phyloP scores from a whole-genome alignment of 2,888 invertebrate genomes.

The Eueremaeus valkanovi region DNA sequence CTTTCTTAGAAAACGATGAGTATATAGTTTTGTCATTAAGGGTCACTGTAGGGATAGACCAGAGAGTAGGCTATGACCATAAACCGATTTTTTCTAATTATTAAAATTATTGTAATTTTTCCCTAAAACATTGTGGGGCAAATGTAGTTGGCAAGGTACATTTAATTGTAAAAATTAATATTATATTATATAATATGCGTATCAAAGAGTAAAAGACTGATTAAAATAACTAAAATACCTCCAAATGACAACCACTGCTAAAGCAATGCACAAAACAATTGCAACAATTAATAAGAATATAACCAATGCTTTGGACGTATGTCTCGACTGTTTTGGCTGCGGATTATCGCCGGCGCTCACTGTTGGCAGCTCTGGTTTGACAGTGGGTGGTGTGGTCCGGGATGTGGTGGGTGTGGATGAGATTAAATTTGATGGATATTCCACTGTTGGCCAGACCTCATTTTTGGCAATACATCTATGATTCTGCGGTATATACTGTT shows the following conservation, averaged over 20 bases:
- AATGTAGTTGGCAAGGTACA: too few relatives aligned
- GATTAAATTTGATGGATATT: neutral
- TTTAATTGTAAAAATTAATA: too few relatives aligned
- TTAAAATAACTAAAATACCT: constrained; percentile 32
- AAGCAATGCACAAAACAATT: constrained; percentile 35
- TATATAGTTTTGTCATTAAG: too few relatives aligned
- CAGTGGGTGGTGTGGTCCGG: neutral
- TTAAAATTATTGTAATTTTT: too few relatives aligned
- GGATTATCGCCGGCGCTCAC: neutral
- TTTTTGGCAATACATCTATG: neutral
- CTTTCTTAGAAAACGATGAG: too few relatives aligned
- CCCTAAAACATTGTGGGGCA: too few relatives aligned
- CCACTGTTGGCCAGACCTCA: neutral
- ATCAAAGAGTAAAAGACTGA: neutral
- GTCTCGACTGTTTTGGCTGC: neutral
- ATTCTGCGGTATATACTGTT: neutral
- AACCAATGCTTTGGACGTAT: constrained; percentile 35
- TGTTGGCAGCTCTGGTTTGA: neutral
- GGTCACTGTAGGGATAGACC: too few relatives aligned
- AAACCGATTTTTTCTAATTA: too few relatives aligned
- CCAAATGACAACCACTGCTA: constrained; percentile 37
- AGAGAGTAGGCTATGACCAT: too few relatives aligned
- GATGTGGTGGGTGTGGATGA: neutral
- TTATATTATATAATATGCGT: neutral
- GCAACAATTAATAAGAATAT: constrained; percentile 37